Conservation (phyloP, 2,888 invertebrate genomes). For the Cotesia congregata region DNA sequence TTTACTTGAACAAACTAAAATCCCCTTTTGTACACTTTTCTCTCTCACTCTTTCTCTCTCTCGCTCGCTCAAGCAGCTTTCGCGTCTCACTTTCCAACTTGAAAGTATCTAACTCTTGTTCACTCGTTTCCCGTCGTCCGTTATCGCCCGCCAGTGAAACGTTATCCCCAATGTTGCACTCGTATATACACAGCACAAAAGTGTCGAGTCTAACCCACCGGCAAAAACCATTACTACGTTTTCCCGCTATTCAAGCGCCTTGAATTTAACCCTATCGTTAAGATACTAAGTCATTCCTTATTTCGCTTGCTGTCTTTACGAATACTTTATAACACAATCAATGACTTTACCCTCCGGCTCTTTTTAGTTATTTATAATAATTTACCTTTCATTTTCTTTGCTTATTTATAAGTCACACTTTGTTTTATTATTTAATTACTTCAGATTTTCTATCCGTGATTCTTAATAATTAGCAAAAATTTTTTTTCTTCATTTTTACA, state of each 20-base stretch:
- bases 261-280: conserved; percentile 50
- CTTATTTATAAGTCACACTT: not conserved
- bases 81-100: conserved; percentile 24
- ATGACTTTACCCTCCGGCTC: not conserved
- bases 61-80: not conserved
- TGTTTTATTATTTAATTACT: not conserved
- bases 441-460: not conserved
- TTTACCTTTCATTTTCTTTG: not conserved
- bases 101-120: conserved; percentile 17
- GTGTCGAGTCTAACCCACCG: conserved; percentile 28
- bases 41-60: conserved; percentile 49
- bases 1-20: conserved; percentile 69
- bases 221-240: conserved; percentile 33
- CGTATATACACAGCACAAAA: not conserved
- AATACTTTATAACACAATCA: conserved; percentile 64
- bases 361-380: conserved; percentile 34
- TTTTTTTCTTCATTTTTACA: not conserved
- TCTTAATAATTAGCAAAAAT: not conserved
- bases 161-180: conserved; percentile 43
- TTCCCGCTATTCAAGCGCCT: conserved; percentile 34
- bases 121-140: conserved; percentile 43
- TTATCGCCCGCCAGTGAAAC: conserved; percentile 37
- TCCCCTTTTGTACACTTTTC: conserved; percentile 53
- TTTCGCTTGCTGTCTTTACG: conserved; percentile 59
- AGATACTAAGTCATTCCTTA: conserved; percentile 34